These are phyloP conservation scores for Notiomystis cincta DNA, from an alignment of 2,113 vertebrate species.

Conservation along the genomic window DNA sequence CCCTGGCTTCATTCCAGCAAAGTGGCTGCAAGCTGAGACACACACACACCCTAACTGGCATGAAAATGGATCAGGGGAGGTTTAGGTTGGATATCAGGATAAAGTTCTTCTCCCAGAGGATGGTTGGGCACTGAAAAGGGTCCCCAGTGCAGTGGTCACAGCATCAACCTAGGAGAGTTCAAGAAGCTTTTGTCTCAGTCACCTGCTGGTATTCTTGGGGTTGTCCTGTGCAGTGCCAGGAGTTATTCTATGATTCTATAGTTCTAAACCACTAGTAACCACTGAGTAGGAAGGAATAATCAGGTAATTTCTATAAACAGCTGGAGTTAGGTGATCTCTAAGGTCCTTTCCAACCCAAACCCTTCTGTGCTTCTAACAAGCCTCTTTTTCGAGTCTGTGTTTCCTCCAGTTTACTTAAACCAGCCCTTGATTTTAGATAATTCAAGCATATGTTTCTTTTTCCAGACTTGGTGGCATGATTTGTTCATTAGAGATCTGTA, in stretches of 20 bases:
- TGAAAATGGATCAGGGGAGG: neutral
- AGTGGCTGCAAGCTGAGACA: neutral
- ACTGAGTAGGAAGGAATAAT: neutral
- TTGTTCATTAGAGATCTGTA: neutral
- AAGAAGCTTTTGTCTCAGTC: rapidly evolving
- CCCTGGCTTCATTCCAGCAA: neutral
- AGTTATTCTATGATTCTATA: neutral
- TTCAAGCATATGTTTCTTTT: neutral
- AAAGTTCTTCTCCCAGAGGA: neutral
- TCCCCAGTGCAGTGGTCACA: neutral
- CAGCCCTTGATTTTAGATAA: neutral
- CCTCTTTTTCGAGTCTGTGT: neutral
- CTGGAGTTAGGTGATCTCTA: neutral
- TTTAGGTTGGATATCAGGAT: neutral
- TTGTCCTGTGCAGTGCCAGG: neutral
- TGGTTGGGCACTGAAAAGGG: neutral
- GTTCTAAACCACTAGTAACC: neutral
- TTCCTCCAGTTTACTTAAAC: neutral
- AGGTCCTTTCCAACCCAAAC: neutral
- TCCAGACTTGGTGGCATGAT: neutral
- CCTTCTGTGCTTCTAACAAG: neutral
- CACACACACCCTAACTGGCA: too few relatives aligned
- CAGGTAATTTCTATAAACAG: neutral
- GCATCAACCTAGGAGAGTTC: neutral
- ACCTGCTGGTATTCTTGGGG: neutral